Percentiles rank a stretch among this genome's conserved stretches.
These are phyloP conservation scores for Zaprionus taronus DNA, from an alignment of 1,140 invertebrate species.

Conservation along the genomic window DNA sequence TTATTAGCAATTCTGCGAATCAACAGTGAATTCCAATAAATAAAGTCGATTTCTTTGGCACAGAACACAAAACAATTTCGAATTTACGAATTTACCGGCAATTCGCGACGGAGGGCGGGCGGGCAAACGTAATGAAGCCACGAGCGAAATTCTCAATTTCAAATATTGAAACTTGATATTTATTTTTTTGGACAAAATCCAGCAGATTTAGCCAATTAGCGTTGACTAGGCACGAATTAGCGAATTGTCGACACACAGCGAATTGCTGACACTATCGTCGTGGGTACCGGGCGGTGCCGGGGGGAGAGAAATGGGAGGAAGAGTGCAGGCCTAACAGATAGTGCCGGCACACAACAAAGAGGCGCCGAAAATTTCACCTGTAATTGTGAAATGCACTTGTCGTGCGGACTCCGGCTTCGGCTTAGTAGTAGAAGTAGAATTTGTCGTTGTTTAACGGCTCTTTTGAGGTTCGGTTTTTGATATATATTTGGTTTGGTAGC, in stretches of 20 bases:
- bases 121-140: background rate
- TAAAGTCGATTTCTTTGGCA: slow-evolving; percentile 29
- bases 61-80: slow-evolving; percentile 29
- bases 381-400: slow-evolving; percentile 47
- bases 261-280: slow-evolving; percentile 23
- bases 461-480: slow-evolving; percentile 26
- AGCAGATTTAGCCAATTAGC: slow-evolving; percentile 69
- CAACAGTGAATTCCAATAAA: slow-evolving; percentile 19
- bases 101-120: slow-evolving; percentile 13
- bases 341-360: slow-evolving; percentile 24
- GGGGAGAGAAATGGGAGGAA: background rate
- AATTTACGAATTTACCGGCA: slow-evolving; percentile 32
- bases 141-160: slow-evolving; percentile 32
- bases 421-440: slow-evolving; percentile 28
- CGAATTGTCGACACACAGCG: slow-evolving; percentile 36
- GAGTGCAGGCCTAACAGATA: slow-evolving; percentile 7
- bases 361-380: slow-evolving; percentile 40
- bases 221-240: slow-evolving; percentile 48
- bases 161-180: slow-evolving; percentile 76
- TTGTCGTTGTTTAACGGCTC: slow-evolving; percentile 40
- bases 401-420: slow-evolving; percentile 27
- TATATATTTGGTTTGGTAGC: slow-evolving; percentile 15
- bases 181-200: slow-evolving; percentile 50
- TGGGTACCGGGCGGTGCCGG: background rate
- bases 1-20: slow-evolving; percentile 9